These are phyloP conservation scores for Corbicula japonica DNA, from an alignment of 2,888 invertebrate species.

Conservation along the genomic window DNA sequence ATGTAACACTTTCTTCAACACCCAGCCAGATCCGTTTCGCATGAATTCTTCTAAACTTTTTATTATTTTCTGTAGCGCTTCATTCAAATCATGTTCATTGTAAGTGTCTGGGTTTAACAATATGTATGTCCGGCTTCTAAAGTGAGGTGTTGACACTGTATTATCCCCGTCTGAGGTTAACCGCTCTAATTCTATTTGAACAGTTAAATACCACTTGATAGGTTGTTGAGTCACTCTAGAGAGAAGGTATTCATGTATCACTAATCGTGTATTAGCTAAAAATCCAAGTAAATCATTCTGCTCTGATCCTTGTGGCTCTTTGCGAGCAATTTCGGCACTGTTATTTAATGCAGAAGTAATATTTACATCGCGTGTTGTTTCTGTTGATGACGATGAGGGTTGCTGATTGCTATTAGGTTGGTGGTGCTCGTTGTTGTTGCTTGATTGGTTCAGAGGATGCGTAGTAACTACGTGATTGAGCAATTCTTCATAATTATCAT, in stretches of 20 bases:
- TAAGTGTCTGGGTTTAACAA: constrained; percentile 12
- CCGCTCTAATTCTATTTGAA: constrained; percentile 17
- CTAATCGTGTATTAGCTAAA: constrained; percentile 17
- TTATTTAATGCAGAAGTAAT: constrained; percentile 3
- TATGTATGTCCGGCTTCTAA: neutral
- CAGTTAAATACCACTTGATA: no score
- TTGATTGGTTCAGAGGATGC: constrained; percentile 18
- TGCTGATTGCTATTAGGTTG: neutral
- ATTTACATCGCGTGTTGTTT: neutral
- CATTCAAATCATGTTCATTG: no score
- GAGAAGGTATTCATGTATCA: constrained; percentile 5
- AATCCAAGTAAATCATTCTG: constrained; percentile 27
- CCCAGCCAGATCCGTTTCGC: no score
- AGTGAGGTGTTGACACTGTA: neutral
- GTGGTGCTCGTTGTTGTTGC: no score
- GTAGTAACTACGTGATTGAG: no score
- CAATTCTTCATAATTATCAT: no score
- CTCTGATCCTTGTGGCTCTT: no score
- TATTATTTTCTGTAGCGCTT: constrained; percentile 8
- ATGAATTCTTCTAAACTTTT: constrained; percentile 18
- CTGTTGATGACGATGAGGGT: constrained; percentile 11
- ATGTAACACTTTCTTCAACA: no score
- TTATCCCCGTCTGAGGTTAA: constrained; percentile 21
- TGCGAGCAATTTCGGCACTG: constrained; percentile 8
- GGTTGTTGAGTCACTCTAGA: constrained; percentile 18